Evolutionary conservation across 2,797 vertebrate species (phyloP), one percentile per base, ranked within the genome.

Genomic region (Poeciliopsis gracilis): DNA sequence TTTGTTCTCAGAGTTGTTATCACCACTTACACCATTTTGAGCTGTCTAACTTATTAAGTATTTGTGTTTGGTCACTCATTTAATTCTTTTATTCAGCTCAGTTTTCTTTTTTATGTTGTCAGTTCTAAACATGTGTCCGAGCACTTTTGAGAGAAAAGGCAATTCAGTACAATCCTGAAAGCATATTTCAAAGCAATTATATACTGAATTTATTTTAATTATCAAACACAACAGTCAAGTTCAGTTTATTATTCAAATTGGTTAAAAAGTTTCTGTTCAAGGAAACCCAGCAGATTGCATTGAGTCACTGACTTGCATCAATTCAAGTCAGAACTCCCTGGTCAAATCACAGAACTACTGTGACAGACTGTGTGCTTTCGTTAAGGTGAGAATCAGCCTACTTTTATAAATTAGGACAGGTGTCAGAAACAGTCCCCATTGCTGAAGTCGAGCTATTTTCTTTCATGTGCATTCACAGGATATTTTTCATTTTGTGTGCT

Each of bases 351-450:
- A 45, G 25, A 45, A 70, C 67, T 46, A 45, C 67, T 45, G 38
- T 43, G 67, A 45, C 25, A 70, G 41, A 43, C n/a, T 69, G 3
- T 16, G 41, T 70, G 23, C 23, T 69, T 69, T 28, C 25, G 25
- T 70, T 41, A 70, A 45, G 43, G 67, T 28, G n/a, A 28, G 41
- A 70, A 70, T 70, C 67, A 70, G 25, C 43, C 67, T 28, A 46
- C 67, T 9, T 12, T 45, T 70, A 70, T 28, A 70, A 70, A 70
- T 13, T 70, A n/a, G 67, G 67, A 70, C 67, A 46, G 13, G 45
- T 46, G 67, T 45, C 43, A 45, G 41, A 46, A 45, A 70, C 25
- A 45, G 5, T 46, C 25, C 12, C 25, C 23, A n/a, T n/a, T 5
- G 8, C 41, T 70, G 38, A 70, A 70, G 41, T 28, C 41, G 16